A percentile compares a stretch with the other conserved stretches of the same genome.
Conservation (phyloP, 1,140 invertebrate species). For the Adoxophyes honmai region DNA sequence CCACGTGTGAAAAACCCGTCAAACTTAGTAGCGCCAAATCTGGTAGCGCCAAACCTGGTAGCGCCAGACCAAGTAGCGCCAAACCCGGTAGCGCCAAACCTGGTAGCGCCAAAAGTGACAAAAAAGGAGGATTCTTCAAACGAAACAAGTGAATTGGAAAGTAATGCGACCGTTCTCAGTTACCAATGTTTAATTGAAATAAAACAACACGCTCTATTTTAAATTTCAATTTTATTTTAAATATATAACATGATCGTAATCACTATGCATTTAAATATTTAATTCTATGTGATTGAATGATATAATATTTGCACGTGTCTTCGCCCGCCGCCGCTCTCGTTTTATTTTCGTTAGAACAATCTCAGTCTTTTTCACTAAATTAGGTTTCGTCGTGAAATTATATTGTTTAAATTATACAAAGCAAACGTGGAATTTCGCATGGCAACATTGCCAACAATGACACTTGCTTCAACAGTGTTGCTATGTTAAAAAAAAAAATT, state of each 20-base stretch:
- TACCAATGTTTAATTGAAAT: constrained; percentile 21
- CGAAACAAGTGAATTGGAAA: too few relatives aligned
- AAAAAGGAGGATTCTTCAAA: too few relatives aligned
- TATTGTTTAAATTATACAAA: neutral
- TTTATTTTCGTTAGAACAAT: constrained; percentile 36
- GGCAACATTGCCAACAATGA: neutral
- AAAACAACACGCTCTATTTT: constrained; percentile 47
- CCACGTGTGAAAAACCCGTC: constrained; percentile 34
- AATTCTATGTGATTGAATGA: constrained; percentile 60
- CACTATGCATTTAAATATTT: constrained; percentile 55
- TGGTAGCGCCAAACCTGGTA: too few relatives aligned
- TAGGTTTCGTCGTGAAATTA: constrained; percentile 20
- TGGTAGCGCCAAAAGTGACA: too few relatives aligned
- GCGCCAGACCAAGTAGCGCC: too few relatives aligned
- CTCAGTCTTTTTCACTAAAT: constrained; percentile 41
- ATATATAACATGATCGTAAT: constrained; percentile 70
- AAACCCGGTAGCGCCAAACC: too few relatives aligned
- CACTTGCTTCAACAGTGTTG: neutral
- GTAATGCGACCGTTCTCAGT: neutral
- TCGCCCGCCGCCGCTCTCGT: constrained; percentile 20
- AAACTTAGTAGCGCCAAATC: too few relatives aligned
- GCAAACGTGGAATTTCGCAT: neutral
- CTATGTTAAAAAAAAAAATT: neutral
- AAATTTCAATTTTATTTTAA: constrained; percentile 60
- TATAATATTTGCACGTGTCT: constrained; percentile 33